phyloP scores from a whole-genome alignment of 2,888 invertebrate species.

The Cosmopolites sordidus region DNA sequence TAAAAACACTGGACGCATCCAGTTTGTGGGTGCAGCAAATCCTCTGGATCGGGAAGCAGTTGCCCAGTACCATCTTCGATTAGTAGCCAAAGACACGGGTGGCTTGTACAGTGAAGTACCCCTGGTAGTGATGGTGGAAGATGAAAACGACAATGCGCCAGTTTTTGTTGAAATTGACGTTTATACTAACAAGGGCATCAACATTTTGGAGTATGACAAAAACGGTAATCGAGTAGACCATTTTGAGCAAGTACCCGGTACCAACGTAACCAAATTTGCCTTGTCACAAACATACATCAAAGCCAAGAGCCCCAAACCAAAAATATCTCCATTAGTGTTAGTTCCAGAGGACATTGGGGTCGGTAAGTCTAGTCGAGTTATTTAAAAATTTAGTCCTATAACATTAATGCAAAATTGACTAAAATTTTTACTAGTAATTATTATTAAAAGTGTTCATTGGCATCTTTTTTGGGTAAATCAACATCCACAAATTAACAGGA shows the following conservation, averaged over 20 bases:
- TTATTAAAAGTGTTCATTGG: too few relatives aligned
- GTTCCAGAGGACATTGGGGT: conserved; percentile 70
- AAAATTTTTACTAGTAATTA: too few relatives aligned
- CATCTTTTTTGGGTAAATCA: too few relatives aligned
- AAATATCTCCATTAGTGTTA: conserved; percentile 58
- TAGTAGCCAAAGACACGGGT: conserved; percentile 73
- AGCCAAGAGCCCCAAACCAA: conserved; percentile 35
- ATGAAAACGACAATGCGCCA: conserved; percentile 79
- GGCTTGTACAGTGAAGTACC: conserved; percentile 71
- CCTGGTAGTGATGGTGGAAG: conserved; percentile 65
- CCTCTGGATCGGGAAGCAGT: conserved; percentile 71
- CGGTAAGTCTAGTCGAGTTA: conserved; percentile 53
- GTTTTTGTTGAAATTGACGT: conserved; percentile 67
- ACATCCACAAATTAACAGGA: too few relatives aligned
- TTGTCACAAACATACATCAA: conserved; percentile 37
- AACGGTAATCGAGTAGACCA: conserved; percentile 49
- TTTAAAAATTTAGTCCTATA: too few relatives aligned
- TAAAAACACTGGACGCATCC: conserved; percentile 59
- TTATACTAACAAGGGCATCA: conserved; percentile 63
- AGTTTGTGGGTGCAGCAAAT: conserved; percentile 49
- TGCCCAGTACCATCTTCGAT: conserved; percentile 61
- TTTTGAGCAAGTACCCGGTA: conserved; percentile 45
- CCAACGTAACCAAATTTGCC: conserved; percentile 34
- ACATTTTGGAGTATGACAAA: conserved; percentile 61
- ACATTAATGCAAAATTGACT: too few relatives aligned